Evolutionary conservation across 2,113 vertebrate genomes (phyloP).

Genomic region (Apaloderma vittatum): DNA sequence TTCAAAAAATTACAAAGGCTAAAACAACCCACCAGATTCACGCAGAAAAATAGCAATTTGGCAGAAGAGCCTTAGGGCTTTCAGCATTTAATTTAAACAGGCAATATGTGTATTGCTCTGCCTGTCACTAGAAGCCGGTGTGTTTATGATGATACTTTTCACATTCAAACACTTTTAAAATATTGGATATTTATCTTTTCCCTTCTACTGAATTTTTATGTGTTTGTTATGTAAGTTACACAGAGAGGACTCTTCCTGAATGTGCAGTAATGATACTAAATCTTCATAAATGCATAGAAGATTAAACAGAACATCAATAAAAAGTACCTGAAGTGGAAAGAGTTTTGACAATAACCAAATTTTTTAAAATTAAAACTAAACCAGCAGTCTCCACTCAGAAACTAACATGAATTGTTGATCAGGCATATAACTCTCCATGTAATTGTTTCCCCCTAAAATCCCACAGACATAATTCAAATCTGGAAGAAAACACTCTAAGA

Average conservation of each 20-base stretch:
- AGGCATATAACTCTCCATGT: not conserved
- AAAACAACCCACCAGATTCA: not conserved
- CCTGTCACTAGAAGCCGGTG: not conserved
- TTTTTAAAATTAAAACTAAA: not conserved
- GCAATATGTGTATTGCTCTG: not conserved
- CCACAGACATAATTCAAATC: not conserved
- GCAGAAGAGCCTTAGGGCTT: not conserved
- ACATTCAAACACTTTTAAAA: slow-evolving; percentile 12
- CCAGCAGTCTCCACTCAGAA: not conserved
- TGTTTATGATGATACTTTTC: slow-evolving; percentile 16
- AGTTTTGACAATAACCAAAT: slow-evolving; percentile 16
- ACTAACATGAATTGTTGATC: not conserved
- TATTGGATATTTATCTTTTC: slow-evolving; percentile 22
- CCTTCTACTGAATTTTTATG: not conserved
- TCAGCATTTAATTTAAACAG: slow-evolving; percentile 19
- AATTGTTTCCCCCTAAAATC: not conserved
- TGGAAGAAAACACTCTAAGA: not conserved
- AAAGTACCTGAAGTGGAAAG: not conserved
- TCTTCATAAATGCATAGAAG: not conserved
- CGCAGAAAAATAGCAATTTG: not conserved
- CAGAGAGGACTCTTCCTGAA: not conserved
- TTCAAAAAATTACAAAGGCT: not conserved
- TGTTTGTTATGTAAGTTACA: not conserved
- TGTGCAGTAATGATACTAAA: not conserved
- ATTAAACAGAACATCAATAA: not conserved